Evolutionary conservation across 1,140 invertebrate genomes (phyloP), one percentile per base, ranked within the genome.

Genomic region (Brachionus manjavacas): DNA sequence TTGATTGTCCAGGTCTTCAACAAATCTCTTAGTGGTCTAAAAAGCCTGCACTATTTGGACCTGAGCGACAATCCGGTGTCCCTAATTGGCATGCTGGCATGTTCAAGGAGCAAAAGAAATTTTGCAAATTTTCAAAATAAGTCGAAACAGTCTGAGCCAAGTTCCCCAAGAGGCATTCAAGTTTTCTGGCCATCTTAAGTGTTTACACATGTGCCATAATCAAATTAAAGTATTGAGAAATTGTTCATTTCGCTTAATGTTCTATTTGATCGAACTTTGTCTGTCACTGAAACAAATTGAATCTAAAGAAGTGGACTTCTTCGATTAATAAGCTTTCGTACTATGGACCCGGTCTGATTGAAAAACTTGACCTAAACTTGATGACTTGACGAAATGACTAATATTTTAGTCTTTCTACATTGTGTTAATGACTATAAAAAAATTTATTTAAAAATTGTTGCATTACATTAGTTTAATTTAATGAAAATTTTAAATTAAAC

Each of bases 241-340:
- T 64, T 81, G 66, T 46, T 81, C 79, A 35, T 81, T 81, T 64
- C 52, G 79, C 14, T 81, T 81, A 28, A 81, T 81, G 79, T 81
- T 64, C 43, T 66, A 64, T 46, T 39, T 81, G 23, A 41, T 81
- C 2, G 79, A 81, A 25, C 60, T 81, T 25, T 64, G 46, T 64
- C 66, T 81, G 31, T 23, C 79, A 23, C 8, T 16, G 25, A 81
- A 81, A 66, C 20, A 68, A 43, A 81, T 81, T 23, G 52, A 81
- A 64, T 64, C 41, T 39, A 81, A 66, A 43, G 64, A 68, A 41
- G 9, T 35, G 11, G n/a, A 68, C 79, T 25, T 81, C 66, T 68
- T 46, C 20, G 11, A 81, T 81, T 25, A 55, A 81, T n/a, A 43
- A 81, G 39, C 52, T 25, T 25, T 60, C 79, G 4, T 64, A 43